Evolutionary conservation across 2,888 invertebrate genomes (phyloP).

Genomic region (Epistrophe eligans): DNA sequence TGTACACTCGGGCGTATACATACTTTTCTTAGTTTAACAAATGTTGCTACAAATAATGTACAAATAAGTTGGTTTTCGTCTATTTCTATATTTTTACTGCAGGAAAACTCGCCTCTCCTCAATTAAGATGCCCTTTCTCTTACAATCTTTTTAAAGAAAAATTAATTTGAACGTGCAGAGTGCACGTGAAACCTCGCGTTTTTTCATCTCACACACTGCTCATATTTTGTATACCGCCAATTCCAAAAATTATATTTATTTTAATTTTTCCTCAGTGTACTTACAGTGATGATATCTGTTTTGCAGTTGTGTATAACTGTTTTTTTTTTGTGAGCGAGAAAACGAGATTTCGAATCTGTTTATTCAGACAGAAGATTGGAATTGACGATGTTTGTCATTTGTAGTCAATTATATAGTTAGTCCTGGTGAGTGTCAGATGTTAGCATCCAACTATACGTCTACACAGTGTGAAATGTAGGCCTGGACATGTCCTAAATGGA

Average conservation of each 20-base stretch:
- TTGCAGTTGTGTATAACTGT: constrained; percentile 17
- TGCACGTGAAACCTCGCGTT: no score
- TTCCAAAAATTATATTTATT: background rate
- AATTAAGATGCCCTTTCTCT: no score
- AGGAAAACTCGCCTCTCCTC: no score
- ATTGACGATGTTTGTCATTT: constrained; percentile 70
- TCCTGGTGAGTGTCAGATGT: constrained; percentile 25
- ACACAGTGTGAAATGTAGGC: background rate
- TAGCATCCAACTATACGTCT: background rate
- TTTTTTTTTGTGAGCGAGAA: constrained; percentile 7
- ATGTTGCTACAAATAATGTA: no score
- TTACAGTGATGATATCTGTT: constrained; percentile 49
- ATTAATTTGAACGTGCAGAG: no score
- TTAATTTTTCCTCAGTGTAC: background rate
- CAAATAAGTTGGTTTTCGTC: no score
- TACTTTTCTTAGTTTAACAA: no score
- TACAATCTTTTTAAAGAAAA: no score
- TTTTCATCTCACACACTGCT: no score
- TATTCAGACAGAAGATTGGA: constrained; percentile 57
- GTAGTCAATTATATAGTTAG: constrained; percentile 59
- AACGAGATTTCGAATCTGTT: constrained; percentile 36
- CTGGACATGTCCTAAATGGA: constrained; percentile 30
- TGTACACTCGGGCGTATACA: no score
- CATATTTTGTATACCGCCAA: no score
- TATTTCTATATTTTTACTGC: no score